Evolutionary conservation across 2,113 vertebrate species (phyloP).

Genomic region (Mystacornis crossleyi): DNA sequence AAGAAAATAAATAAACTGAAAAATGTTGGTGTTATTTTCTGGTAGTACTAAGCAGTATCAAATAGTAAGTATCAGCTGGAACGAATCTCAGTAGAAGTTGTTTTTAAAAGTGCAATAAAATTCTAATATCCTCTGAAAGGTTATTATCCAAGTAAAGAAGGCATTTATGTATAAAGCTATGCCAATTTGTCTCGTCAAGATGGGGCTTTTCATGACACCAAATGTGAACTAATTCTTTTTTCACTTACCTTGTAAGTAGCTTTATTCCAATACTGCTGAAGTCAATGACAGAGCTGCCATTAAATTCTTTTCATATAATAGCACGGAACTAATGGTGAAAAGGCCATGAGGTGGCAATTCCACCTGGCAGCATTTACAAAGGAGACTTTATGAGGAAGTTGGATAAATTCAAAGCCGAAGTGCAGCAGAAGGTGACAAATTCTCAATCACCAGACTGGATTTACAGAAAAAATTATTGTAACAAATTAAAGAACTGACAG

Average conservation of each 20-base stretch:
- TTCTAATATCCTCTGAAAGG: conserved; percentile 14
- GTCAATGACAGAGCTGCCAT: neutral
- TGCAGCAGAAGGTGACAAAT: neutral
- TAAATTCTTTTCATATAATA: conserved; percentile 24
- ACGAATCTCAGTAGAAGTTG: neutral
- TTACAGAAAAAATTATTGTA: neutral
- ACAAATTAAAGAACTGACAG: neutral
- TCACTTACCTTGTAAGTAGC: conserved; percentile 9
- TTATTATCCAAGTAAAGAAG: conserved; percentile 6
- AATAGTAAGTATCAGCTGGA: neutral
- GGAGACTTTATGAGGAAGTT: neutral
- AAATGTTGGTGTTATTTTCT: neutral
- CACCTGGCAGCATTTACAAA: neutral
- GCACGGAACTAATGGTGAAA: neutral
- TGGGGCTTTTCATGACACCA: neutral
- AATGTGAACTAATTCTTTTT: conserved; percentile 15
- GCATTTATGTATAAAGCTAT: conserved; percentile 9
- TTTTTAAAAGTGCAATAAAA: conserved; percentile 32
- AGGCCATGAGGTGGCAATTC: conserved; percentile 11
- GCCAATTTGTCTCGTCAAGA: neutral
- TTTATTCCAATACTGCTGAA: conserved; percentile 6
- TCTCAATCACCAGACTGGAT: neutral
- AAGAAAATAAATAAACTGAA: neutral
- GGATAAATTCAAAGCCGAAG: neutral
- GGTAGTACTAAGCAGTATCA: neutral